Percentiles rank a stretch among this genome's conserved stretches.
These are phyloP conservation scores for Rhegmatorhina hoffmannsi DNA, from an alignment of 2,113 vertebrate genomes.

Conservation along the genomic window DNA sequence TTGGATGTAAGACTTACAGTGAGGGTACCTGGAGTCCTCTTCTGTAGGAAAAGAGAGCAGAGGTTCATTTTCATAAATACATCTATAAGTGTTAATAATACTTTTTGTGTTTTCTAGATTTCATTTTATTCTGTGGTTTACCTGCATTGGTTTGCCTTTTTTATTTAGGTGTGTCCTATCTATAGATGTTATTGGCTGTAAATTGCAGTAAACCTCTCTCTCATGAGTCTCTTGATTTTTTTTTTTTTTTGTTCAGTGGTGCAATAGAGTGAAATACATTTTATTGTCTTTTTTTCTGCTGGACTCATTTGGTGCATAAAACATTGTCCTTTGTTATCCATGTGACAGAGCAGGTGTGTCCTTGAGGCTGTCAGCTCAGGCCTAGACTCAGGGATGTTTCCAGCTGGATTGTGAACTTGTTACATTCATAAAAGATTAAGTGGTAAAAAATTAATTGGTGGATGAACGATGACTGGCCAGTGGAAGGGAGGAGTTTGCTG, in stretches of 20 bases:
- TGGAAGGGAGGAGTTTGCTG: background rate
- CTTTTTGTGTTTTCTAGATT: background rate
- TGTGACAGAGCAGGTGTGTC: background rate
- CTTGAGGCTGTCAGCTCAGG: background rate
- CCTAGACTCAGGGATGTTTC: background rate
- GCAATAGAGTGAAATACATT: background rate
- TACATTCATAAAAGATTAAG: background rate
- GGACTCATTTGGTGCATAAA: background rate
- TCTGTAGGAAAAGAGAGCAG: background rate
- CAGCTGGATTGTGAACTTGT: background rate
- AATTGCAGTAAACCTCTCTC: background rate
- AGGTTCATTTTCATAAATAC: background rate
- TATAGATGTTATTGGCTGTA: background rate
- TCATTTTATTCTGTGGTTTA: background rate
- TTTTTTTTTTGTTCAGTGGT: background rate
- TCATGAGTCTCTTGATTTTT: background rate
- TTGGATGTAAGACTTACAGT: background rate
- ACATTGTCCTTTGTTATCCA: background rate
- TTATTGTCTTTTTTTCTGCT: background rate
- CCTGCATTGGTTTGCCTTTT: background rate
- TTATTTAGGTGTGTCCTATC: background rate
- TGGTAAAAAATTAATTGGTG: background rate
- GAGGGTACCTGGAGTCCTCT: background rate
- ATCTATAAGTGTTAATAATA: background rate
- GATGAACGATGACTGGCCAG: background rate